phyloP scores from a whole-genome alignment of 2,113 vertebrate genomes.

The Sinocyclocheilus anshuiensis region DNA sequence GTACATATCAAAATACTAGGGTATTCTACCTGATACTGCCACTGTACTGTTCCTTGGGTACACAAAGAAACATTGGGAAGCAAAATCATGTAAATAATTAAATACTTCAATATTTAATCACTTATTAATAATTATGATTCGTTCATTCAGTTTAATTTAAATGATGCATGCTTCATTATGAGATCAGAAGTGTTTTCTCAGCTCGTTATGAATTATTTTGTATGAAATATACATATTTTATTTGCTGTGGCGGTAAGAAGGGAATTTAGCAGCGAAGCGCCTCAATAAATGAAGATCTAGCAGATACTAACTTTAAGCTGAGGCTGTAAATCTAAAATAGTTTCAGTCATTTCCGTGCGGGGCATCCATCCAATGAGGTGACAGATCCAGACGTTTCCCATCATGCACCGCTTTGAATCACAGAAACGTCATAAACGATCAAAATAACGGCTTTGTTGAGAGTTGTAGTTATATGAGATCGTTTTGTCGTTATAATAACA shows the following conservation, averaged over 20 bases:
- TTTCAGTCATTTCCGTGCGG: not conserved
- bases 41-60: not conserved
- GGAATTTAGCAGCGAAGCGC: not conserved
- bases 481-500: not conserved
- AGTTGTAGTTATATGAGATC: not conserved
- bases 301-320: too few species aligned
- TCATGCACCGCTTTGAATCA: slow-evolving; percentile 23
- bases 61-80: not conserved
- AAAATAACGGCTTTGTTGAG: not conserved
- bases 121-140: not conserved
- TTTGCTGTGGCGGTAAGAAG: not conserved
- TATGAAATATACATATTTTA: not conserved
- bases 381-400: slow-evolving; percentile 21
- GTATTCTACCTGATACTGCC: not conserved
- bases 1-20: not conserved
- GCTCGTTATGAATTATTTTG: not conserved
- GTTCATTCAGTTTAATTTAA: not conserved
- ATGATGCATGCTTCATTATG: not conserved
- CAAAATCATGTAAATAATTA: not conserved
- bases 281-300: not conserved
- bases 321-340: not conserved
- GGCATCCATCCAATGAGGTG: too few species aligned
- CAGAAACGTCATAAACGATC: not conserved
- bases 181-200: not conserved
- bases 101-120: not conserved